phyloP scores from a whole-genome alignment of 2,888 invertebrate species.

The Tipula lateralis region DNA sequence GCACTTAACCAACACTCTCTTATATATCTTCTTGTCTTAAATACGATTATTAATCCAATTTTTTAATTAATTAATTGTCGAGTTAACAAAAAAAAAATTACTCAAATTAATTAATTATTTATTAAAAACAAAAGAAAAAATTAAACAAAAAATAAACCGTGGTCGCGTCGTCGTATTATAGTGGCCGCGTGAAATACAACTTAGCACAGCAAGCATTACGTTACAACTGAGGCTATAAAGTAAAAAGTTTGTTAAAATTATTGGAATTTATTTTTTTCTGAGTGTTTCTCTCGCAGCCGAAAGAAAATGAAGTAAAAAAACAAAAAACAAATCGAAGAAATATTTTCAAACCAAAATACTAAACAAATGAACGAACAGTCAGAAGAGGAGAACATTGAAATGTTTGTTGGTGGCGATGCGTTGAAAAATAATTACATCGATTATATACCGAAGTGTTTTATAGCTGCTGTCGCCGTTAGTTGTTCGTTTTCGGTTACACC shows the following conservation, averaged over 20 bases:
- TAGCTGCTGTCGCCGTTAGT: too few relatives aligned
- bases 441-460: too few relatives aligned
- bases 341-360: neutral
- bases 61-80: neutral
- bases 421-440: too few relatives aligned
- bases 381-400: neutral
- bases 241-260: neutral
- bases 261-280: neutral
- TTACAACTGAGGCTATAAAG: neutral
- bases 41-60: neutral
- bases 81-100: neutral
- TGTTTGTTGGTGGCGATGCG: neutral
- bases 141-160: neutral
- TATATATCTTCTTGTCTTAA: neutral
- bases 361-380: neutral
- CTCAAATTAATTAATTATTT: neutral
- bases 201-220: neutral
- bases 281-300: neutral
- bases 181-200: neutral
- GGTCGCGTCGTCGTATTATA: neutral
- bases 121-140: neutral
- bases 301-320: neutral
- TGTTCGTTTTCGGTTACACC: too few relatives aligned
- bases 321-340: neutral
- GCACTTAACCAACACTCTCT: neutral